Conservation (phyloP, 2,888 invertebrate species). For the Caenorhabditis wallacei region DNA sequence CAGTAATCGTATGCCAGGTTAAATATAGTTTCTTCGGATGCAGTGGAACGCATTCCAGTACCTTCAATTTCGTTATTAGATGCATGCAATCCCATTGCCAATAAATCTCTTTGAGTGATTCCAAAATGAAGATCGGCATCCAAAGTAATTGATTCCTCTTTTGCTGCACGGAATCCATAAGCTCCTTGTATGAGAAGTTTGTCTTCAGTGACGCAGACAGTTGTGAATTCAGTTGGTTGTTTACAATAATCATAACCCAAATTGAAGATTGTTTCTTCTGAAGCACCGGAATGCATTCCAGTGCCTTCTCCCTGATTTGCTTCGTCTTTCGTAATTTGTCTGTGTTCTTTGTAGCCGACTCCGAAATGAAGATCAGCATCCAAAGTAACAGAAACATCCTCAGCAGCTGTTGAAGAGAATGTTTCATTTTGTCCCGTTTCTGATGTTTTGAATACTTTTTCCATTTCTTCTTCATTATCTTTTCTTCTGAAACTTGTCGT, state of each 20-base stretch:
- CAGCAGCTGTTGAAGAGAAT: constrained; percentile 42
- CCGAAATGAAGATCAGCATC: constrained; percentile 61
- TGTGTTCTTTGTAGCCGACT: constrained; percentile 50
- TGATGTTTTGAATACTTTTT: constrained; percentile 44
- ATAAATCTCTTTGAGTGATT: constrained; percentile 43
- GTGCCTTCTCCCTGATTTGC: constrained; percentile 66
- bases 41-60: constrained; percentile 69
- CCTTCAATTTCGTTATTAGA: constrained; percentile 62
- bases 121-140: constrained; percentile 63
- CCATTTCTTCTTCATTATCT: constrained; percentile 46
- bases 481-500: constrained; percentile 62
- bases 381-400: constrained; percentile 54
- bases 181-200: constrained; percentile 59
- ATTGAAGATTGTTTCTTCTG: constrained; percentile 76
- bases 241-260: constrained; percentile 72
- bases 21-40: constrained; percentile 75
- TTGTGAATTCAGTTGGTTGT: constrained; percentile 72
- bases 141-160: constrained; percentile 62
- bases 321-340: constrained; percentile 48
- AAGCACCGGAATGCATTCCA: constrained; percentile 68
- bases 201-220: constrained; percentile 66
- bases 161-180: constrained; percentile 63
- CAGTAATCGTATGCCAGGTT: constrained; percentile 73
- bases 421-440: constrained; percentile 31
- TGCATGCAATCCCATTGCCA: constrained; percentile 61